Conservation (phyloP, 2,797 vertebrate species). For the Chelon labrosus region DNA sequence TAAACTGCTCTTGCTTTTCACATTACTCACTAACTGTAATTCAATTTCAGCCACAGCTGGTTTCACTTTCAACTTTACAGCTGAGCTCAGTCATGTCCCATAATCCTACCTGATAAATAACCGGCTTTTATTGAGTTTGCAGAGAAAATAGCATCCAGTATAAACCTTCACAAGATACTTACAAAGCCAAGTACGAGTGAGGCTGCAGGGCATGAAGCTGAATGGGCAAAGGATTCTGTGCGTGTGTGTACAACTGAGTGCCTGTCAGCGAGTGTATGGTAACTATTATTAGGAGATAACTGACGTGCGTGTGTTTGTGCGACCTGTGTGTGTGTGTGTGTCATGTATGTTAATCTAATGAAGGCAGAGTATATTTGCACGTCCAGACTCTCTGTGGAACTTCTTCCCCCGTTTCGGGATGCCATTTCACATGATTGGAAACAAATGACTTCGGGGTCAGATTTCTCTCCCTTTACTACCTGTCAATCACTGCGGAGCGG, state of each 20-base stretch:
- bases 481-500: constrained; percentile 73
- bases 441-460: constrained; percentile 78
- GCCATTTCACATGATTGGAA: constrained; percentile 84
- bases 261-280: constrained; percentile 26
- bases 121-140: constrained; percentile 86
- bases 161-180: constrained; percentile 73
- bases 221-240: constrained; percentile 5
- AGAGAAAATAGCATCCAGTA: constrained; percentile 83
- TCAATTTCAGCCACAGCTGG: constrained; percentile 85
- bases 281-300: constrained; percentile 59
- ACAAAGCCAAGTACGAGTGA: constrained; percentile 56
- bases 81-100: constrained; percentile 82
- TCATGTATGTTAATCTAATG: constrained; percentile 77
- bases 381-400: constrained; percentile 49
- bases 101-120: constrained; percentile 87
- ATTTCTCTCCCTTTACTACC: constrained; percentile 71
- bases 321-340: constrained; percentile 24
- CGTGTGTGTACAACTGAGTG: constrained; percentile 6
- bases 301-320: constrained; percentile 40
- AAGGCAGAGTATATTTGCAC: constrained; percentile 78
- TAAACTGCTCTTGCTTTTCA: constrained; percentile 84
- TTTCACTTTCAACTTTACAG: constrained; percentile 86
- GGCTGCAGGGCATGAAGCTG: constrained; percentile 64
- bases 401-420: constrained; percentile 73
- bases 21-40: constrained; percentile 82